Base-by-base conservation (phyloP, 2,888 invertebrate genomes). In the Falcaria lacertinaria region DNA sequence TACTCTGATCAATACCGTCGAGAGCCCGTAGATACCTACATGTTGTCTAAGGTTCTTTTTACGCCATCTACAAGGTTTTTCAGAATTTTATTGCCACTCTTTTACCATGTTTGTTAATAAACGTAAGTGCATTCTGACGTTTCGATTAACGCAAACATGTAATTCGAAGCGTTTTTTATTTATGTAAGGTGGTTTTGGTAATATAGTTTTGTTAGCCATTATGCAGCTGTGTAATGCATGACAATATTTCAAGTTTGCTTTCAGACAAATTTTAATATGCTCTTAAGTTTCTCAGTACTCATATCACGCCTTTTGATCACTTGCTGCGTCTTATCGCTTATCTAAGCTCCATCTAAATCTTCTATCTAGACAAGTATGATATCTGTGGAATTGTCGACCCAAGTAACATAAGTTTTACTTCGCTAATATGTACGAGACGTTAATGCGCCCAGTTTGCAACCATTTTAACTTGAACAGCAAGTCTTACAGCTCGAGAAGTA, bases 301-400 rank as follows among this genome's bases (percentile, higher is more conserved):
- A 37, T 37, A 37, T 37, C 37, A 25, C 37, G 22, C 22, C 37
- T 13, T 37, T 37, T 22, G 14, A 37, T 37, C 37, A 15, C 19
- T 14, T 14, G 8, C 13, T 37, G 11, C 37, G 37, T 37, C 7
- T 37, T 37, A 37, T 37, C 37, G 22, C 37, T 37, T 37, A 37
- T 37, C 37, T 22, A 15, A 37, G 22, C 37, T 37, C 7, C 22
- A 37, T 37, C 37, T 37, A 35, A 35, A 35, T 35, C 35, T 35
- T 13, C 37, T 22, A 37, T 37, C 25, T 37, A 37, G 37, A 37
- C 36, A 14, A 15, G 22, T 14, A 14, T 37, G n/a, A n/a, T n/a
- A n/a, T n/a, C 19, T 19, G 19, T 19, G 13, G 16, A 16, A 13
- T 14, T 37, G 7, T 22, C 2, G 14, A 14, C 22, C 15, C 14